phyloP scores from a whole-genome alignment of 2,113 vertebrate genomes.

The Smithornis capensis region DNA sequence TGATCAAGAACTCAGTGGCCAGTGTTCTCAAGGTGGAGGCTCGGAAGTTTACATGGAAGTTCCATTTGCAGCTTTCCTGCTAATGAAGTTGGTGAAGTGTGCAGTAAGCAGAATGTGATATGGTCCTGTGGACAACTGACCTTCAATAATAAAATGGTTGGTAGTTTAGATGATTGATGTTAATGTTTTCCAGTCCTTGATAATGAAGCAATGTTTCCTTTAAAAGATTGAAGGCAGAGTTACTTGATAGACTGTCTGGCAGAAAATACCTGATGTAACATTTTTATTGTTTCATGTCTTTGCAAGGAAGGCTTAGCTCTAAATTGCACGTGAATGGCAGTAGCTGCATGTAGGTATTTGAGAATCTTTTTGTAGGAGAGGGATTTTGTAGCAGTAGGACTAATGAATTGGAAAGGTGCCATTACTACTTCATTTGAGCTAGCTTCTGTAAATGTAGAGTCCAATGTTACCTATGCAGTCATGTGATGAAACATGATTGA shows the following conservation, averaged over 20 bases:
- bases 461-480: background rate
- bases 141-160: background rate
- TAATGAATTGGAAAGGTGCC: background rate
- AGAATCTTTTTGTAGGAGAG: background rate
- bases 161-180: background rate
- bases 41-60: background rate
- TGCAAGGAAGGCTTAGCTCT: background rate
- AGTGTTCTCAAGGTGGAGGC: background rate
- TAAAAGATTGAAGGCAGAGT: background rate
- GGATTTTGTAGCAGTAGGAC: background rate
- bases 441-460: background rate
- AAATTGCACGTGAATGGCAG: background rate
- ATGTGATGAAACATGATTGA: background rate
- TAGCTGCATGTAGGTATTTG: background rate
- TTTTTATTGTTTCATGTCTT: background rate
- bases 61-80: background rate
- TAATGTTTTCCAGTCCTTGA: background rate
- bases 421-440: background rate
- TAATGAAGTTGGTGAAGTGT: background rate
- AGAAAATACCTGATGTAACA: background rate
- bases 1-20: background rate
- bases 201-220: background rate
- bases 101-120: background rate
- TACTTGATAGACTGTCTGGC: background rate
- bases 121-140: background rate